phyloP scores from a whole-genome alignment of 1,140 invertebrate genomes.

The Eriosoma lanigerum region DNA sequence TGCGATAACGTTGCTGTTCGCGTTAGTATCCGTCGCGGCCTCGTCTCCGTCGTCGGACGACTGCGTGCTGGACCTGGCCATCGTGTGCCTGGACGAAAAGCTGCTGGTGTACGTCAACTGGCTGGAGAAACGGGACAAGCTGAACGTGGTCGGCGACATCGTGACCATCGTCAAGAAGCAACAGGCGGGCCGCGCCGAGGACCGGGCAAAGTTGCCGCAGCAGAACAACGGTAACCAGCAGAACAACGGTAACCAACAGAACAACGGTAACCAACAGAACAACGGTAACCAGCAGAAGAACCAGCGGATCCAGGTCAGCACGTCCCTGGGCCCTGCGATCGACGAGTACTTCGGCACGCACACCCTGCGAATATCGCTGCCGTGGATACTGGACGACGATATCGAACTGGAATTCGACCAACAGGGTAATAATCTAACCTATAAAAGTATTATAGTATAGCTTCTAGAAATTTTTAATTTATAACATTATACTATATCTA shows the following conservation, averaged over 20 bases:
- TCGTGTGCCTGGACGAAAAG: slow-evolving; percentile 28
- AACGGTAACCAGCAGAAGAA: too few species aligned
- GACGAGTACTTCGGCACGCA: slow-evolving; percentile 46
- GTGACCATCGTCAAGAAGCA: slow-evolving; percentile 32
- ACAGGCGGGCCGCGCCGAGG: not conserved
- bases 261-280: too few species aligned
- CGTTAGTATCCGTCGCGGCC: not conserved
- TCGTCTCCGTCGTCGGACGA: not conserved
- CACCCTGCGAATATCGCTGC: slow-evolving; percentile 31
- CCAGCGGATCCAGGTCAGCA: not conserved
- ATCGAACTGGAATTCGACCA: slow-evolving; percentile 44
- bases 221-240: not conserved
- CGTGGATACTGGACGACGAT: slow-evolving; percentile 41
- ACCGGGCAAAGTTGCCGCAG: slow-evolving; percentile 2
- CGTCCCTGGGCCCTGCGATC: slow-evolving; percentile 30
- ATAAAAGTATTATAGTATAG: too few species aligned
- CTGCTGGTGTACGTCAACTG: slow-evolving; percentile 24
- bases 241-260: too few species aligned
- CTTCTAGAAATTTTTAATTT: too few species aligned
- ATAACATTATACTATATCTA: too few species aligned
- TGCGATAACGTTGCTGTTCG: not conserved
- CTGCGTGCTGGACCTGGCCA: slow-evolving; percentile 37
- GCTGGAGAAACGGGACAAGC: slow-evolving; percentile 33
- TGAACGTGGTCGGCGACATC: slow-evolving; percentile 39
- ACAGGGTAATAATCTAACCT: too few species aligned